Conservation (phyloP, 2,888 invertebrate genomes). For the Apeira syringaria region DNA sequence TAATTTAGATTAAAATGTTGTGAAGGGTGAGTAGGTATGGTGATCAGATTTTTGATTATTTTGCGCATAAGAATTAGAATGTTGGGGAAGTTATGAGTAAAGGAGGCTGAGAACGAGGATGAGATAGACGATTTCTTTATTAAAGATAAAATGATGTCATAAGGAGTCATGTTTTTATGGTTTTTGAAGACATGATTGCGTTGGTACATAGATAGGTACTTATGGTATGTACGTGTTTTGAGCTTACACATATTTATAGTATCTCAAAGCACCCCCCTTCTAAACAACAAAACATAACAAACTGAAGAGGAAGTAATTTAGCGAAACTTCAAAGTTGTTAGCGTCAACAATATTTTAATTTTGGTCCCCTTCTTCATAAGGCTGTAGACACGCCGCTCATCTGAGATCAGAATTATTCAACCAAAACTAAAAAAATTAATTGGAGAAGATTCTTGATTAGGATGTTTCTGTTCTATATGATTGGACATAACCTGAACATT, state of each 20-base stretch:
- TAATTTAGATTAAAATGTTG: conserved; percentile 16
- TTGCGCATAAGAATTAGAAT: background rate
- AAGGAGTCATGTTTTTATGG: no score
- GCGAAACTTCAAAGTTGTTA: conserved; percentile 18
- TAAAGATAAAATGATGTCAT: no score
- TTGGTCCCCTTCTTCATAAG: conserved; percentile 9
- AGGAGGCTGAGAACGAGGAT: background rate
- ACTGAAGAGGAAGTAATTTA: conserved; percentile 14
- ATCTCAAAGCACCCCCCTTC: conserved; percentile 6
- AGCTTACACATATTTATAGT: background rate
- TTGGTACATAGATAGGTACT: no score
- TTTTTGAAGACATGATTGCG: no score
- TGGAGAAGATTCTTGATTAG: no score
- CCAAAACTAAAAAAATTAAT: no score
- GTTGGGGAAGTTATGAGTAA: background rate
- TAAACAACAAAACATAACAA: conserved; percentile 8
- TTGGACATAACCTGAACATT: no score
- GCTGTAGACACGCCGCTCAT: conserved; percentile 1
- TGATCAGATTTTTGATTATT: conserved; percentile 1
- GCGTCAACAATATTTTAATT: conserved; percentile 21
- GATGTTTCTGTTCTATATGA: no score
- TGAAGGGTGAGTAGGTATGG: conserved; percentile 1
- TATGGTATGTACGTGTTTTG: no score
- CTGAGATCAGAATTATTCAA: no score
- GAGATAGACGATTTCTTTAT: no score